phyloP scores from a whole-genome alignment of 2,113 vertebrate species.

The Sarotherodon lohbergeri region DNA sequence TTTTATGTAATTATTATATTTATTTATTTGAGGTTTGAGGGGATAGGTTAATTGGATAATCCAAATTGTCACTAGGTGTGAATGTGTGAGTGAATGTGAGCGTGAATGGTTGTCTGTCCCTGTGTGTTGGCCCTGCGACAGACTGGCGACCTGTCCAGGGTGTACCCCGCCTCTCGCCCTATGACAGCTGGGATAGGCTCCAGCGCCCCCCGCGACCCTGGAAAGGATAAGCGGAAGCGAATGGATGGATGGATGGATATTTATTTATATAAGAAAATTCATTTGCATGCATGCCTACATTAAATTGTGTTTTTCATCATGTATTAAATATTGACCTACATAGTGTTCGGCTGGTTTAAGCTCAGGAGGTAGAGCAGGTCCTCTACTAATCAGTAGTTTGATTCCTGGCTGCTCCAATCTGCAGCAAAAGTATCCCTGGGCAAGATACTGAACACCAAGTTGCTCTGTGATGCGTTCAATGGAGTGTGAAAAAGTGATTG shows the following conservation, averaged over 20 bases:
- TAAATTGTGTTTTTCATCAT: neutral
- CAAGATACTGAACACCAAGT: neutral
- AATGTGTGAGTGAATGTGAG: no score
- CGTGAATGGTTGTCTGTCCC: no score
- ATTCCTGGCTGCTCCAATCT: neutral
- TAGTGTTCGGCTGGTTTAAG: rapidly evolving
- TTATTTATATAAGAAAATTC: neutral
- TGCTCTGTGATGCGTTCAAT: neutral
- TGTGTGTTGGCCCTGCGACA: no score
- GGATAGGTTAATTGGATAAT: no score
- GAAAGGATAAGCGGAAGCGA: no score
- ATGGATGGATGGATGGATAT: neutral
- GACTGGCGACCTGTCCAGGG: no score
- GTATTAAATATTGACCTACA: neutral
- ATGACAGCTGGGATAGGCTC: no score
- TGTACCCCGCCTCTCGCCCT: no score
- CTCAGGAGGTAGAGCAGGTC: neutral
- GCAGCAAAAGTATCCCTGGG: neutral
- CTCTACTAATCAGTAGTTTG: neutral
- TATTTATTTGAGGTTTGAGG: neutral
- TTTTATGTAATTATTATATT: neutral
- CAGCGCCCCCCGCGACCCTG: no score
- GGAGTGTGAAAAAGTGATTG: neutral
- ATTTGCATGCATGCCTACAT: neutral
- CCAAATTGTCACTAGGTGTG: no score